Conservation (phyloP, 1,140 invertebrate species). For the Chrysopa pallens region DNA sequence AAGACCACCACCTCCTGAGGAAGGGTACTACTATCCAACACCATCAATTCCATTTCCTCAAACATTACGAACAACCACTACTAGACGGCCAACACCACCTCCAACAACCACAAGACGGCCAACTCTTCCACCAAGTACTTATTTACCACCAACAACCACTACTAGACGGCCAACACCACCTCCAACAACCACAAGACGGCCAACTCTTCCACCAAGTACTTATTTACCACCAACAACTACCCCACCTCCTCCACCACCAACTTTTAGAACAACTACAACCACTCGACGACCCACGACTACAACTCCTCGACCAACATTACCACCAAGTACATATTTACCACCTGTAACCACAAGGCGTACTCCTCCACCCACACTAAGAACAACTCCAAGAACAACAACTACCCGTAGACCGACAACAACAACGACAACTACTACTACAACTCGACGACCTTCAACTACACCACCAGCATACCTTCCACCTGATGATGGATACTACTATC, state of each 20-base stretch:
- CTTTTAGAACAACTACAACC: not conserved
- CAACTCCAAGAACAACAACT: too few relatives aligned
- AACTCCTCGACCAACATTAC: not conserved
- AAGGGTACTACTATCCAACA: not conserved
- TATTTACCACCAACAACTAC: too few relatives aligned
- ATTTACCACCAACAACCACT: not conserved
- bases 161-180: not conserved
- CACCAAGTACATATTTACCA: not conserved
- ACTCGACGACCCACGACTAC: not conserved
- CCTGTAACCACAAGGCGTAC: not conserved
- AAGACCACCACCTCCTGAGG: not conserved
- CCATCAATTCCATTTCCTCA: not conserved
- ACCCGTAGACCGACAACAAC: not conserved
- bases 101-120: not conserved
- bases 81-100: not conserved
- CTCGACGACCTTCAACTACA: not conserved
- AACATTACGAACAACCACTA: not conserved
- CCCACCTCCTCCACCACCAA: not conserved
- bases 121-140: not conserved
- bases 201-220: not conserved
- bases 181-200: not conserved
- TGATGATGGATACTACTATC: slow-evolving; percentile 1
- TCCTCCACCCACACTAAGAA: not conserved
- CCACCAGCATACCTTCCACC: not conserved
- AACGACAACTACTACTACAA: not conserved